Evolutionary conservation across 53 echinoderm and acorn worm genomes (phyloP).

Genomic region (Henricia sp.): DNA sequence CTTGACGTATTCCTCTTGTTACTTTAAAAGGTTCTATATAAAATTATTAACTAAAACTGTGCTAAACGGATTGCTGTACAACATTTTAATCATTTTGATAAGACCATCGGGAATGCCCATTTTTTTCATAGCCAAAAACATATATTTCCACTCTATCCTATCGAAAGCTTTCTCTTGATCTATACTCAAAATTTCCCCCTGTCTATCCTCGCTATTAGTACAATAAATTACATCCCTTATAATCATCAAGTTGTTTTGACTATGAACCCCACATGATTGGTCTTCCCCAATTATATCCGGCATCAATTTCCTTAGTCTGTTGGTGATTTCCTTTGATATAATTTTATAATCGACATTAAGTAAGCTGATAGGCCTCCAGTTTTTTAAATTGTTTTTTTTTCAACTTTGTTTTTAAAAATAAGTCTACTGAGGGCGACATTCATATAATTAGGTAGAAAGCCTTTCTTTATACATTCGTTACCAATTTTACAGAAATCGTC

Average conservation of each 20-base stretch:
- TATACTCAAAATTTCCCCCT: neutral
- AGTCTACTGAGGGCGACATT: too few species aligned
- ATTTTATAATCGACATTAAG: neutral
- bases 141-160: neutral
- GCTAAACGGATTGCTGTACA: neutral
- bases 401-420: neutral
- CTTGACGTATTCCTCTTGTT: neutral
- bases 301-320: neutral
- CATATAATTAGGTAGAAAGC: too few species aligned
- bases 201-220: neutral
- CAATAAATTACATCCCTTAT: neutral
- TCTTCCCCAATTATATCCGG: conserved; percentile 3
- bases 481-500: too few species aligned
- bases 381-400: neutral
- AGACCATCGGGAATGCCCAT: neutral
- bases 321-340: neutral
- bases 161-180: conserved; percentile 23
- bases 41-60: neutral
- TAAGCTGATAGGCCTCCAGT: neutral
- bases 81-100: neutral
- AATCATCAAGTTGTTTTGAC: neutral
- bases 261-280: neutral
- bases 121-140: neutral
- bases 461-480: too few species aligned
- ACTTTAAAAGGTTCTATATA: neutral